phyloP scores from a whole-genome alignment of 1,140 invertebrate genomes.

The Tetranychus cinnabarinus region DNA sequence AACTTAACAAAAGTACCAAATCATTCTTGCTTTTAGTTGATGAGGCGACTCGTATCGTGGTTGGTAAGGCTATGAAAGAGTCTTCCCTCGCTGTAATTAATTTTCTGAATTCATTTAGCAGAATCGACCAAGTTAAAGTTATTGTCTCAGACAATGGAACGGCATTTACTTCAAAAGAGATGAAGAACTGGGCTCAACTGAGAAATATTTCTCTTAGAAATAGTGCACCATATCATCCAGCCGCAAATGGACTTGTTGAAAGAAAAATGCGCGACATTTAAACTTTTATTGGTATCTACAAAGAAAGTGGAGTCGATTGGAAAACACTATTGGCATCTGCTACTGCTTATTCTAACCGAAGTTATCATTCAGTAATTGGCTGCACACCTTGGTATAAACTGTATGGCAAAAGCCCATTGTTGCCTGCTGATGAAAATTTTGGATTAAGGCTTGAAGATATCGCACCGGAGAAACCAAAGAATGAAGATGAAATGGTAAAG shows the following conservation, averaged over 20 bases:
- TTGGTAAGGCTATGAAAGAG: not conserved
- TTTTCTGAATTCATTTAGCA: not conserved
- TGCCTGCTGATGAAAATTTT: too few species aligned
- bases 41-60: not conserved
- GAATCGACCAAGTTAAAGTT: not conserved
- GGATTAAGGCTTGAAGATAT: too few species aligned
- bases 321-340: too few species aligned
- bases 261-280: not conserved
- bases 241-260: not conserved
- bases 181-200: not conserved
- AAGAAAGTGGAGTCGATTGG: not conserved
- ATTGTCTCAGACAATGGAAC: not conserved
- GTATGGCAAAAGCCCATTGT: too few species aligned
- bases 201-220: not conserved
- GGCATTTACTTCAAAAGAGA: not conserved
- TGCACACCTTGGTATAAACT: too few species aligned
- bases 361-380: too few species aligned
- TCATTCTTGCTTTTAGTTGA: not conserved
- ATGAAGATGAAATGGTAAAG: too few species aligned
- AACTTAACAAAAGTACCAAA: not conserved
- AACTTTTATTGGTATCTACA: not conserved
- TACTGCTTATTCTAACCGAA: too few species aligned
- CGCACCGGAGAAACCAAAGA: too few species aligned
- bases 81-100: not conserved
- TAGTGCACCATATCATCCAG: not conserved